phyloP scores from a whole-genome alignment of 2,888 invertebrate genomes.

The Noctua pronuba region DNA sequence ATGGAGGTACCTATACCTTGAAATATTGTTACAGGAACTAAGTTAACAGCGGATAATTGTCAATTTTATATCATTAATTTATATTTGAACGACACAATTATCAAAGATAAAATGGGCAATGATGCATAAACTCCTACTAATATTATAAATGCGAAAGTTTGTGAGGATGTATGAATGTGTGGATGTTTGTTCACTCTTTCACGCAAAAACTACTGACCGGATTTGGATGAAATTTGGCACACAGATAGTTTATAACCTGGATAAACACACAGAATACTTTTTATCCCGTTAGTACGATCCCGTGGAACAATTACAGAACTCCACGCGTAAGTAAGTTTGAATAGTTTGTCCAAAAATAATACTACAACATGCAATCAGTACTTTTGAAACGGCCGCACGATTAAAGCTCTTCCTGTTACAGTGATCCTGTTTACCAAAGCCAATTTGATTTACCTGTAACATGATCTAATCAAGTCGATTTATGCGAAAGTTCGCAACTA shows the following conservation, averaged over 20 bases:
- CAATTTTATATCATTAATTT: not conserved
- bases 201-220: too few relatives aligned
- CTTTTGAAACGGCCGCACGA: not conserved
- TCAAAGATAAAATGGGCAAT: not conserved
- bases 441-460: conserved; percentile 54
- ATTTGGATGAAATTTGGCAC: too few relatives aligned
- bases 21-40: not conserved
- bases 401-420: not conserved
- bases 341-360: not conserved
- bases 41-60: not conserved
- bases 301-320: too few relatives aligned
- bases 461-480: conserved; percentile 62
- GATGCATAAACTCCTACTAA: too few relatives aligned
- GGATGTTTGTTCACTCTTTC: too few relatives aligned
- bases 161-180: too few relatives aligned
- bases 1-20: not conserved
- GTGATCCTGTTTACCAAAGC: conserved; percentile 39
- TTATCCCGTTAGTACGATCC: too few relatives aligned
- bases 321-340: not conserved
- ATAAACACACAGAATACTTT: too few relatives aligned
- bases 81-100: not conserved
- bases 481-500: conserved; percentile 65
- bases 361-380: not conserved
- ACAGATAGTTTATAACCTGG: too few relatives aligned
- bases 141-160: too few relatives aligned